These are phyloP conservation scores for Saimiri boliviensis DNA, from an alignment of 2,113 vertebrate genomes.

Conservation along the genomic window DNA sequence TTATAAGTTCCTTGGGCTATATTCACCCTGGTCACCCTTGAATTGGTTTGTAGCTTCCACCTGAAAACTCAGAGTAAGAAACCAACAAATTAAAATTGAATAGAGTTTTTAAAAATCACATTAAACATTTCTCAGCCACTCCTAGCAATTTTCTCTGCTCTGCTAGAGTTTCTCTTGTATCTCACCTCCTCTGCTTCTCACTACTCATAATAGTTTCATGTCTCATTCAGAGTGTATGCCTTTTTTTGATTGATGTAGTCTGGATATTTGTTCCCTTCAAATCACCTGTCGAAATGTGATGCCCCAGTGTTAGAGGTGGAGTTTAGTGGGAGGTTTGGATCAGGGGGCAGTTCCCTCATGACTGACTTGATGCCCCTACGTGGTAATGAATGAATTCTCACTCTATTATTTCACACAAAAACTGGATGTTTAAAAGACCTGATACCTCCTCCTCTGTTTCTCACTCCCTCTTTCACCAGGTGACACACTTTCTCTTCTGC, in stretches of 20 bases:
- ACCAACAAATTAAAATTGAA: neutral
- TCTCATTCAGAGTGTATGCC: neutral
- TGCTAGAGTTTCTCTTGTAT: neutral
- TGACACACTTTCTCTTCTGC: no score
- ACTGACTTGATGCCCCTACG: no score
- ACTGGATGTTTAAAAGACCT: no score
- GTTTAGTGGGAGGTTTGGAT: no score
- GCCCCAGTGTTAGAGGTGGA: no score
- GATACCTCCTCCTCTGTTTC: no score
- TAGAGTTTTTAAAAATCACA: neutral
- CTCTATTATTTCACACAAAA: no score
- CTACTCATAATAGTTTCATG: neutral
- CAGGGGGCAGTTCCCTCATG: no score
- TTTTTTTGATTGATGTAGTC: neutral
- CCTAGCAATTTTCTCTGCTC: neutral
- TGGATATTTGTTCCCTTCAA: no score
- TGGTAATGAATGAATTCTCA: no score
- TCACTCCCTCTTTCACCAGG: no score
- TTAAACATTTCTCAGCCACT: neutral
- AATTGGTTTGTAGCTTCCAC: neutral
- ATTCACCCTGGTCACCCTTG: neutral
- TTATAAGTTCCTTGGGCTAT: neutral
- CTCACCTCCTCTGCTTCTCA: neutral
- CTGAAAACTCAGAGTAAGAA: neutral
- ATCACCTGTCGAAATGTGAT: no score